Evolutionary conservation across 2,113 vertebrate genomes (phyloP).

Genomic region (Dipodomys spectabilis): DNA sequence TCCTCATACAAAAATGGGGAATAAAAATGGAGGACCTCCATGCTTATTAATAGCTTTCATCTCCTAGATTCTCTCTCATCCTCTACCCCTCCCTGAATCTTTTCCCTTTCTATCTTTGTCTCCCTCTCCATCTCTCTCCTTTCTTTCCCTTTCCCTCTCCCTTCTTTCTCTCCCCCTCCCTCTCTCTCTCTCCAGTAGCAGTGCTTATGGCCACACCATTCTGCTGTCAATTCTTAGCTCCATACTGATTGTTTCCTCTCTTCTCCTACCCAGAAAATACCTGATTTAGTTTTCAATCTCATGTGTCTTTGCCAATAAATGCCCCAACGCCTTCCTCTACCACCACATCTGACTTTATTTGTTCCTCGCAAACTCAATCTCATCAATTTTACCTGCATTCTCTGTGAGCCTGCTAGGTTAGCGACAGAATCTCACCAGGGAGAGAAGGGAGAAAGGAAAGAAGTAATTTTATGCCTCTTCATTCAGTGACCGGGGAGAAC

Average conservation of each 20-base stretch:
- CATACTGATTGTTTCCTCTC: neutral
- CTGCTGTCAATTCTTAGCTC: neutral
- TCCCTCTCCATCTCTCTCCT: no score
- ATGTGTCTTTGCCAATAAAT: neutral
- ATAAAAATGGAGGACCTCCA: neutral
- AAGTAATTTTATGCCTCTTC: neutral
- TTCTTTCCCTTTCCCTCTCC: fast-evolving
- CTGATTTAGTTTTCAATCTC: neutral
- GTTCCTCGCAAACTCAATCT: neutral
- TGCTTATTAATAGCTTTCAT: neutral
- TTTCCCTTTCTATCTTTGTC: neutral
- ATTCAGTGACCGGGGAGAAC: neutral
- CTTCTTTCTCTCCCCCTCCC: neutral
- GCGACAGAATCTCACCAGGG: neutral
- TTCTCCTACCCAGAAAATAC: neutral
- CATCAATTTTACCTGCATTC: neutral
- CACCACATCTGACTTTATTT: neutral
- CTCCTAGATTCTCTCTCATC: neutral
- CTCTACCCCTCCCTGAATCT: no score
- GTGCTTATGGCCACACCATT: neutral
- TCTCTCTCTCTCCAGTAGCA: no score
- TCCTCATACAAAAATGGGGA: slow-evolving; percentile 45
- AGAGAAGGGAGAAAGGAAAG: neutral
- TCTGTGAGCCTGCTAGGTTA: neutral
- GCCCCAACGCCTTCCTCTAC: neutral